phyloP scores from a whole-genome alignment of 2,113 vertebrate species.

The Cochlearius cochlearius region DNA sequence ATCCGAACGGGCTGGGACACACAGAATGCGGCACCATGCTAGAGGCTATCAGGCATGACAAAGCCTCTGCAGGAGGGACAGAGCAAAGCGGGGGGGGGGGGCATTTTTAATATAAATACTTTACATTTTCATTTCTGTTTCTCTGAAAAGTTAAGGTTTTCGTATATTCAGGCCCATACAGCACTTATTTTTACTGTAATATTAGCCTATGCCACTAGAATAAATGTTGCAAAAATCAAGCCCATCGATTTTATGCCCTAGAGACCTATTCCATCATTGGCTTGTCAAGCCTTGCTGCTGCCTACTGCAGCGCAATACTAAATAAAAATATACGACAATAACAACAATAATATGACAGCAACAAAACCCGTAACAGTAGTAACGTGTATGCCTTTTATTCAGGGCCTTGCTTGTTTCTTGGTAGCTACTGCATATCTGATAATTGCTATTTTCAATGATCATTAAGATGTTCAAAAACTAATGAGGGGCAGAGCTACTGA shows the following conservation, averaged over 20 bases:
- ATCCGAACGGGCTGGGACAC: accelerated
- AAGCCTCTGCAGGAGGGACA: neutral
- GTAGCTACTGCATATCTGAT: neutral
- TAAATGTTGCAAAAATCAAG: neutral
- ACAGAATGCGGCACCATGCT: accelerated
- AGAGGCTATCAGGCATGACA: accelerated
- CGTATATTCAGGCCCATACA: neutral
- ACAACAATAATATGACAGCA: neutral
- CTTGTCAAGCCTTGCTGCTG: neutral
- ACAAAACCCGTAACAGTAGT: neutral
- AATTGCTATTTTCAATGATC: neutral
- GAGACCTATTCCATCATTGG: neutral
- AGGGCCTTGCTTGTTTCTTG: neutral
- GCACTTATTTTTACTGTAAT: neutral
- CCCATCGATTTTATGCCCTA: neutral
- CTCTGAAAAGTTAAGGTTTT: neutral
- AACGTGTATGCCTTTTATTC: neutral
- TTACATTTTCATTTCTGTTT: neutral
- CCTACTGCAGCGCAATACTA: neutral
- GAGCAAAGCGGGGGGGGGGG: neutral
- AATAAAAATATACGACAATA: neutral
- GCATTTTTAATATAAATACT: neutral
- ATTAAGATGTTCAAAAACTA: neutral
- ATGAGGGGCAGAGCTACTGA: neutral
- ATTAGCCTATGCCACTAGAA: neutral